phyloP scores from a whole-genome alignment of 1,140 invertebrate genomes.

The Sesamia nonagrioides region DNA sequence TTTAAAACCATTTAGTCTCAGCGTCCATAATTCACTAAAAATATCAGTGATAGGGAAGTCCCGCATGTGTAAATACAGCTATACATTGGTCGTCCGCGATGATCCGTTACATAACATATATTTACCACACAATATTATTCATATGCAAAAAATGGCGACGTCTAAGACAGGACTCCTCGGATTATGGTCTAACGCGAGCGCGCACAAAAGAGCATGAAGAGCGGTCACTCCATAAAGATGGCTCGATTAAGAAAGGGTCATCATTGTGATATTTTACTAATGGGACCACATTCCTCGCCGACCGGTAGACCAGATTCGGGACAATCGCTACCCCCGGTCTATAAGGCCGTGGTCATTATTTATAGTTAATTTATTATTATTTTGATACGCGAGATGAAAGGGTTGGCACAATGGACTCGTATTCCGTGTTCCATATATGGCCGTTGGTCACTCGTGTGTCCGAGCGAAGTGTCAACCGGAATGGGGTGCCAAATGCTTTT shows the following conservation, averaged over 20 bases:
- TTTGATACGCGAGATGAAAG: slow-evolving; percentile 85
- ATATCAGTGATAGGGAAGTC: slow-evolving; percentile 20
- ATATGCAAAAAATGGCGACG: slow-evolving; percentile 53
- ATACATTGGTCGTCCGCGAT: slow-evolving; percentile 8
- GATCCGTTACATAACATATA: slow-evolving; percentile 38
- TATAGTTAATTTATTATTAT: slow-evolving; percentile 87
- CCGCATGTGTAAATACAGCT: slow-evolving; percentile 6
- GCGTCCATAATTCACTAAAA: slow-evolving; percentile 5
- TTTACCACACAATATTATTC: slow-evolving; percentile 63
- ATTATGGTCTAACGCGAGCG: slow-evolving; percentile 84
- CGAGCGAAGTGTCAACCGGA: slow-evolving; percentile 49
- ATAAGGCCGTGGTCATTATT: slow-evolving; percentile 74
- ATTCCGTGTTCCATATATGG: slow-evolving; percentile 74
- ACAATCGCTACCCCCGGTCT: slow-evolving; percentile 53
- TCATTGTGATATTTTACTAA: slow-evolving; percentile 83
- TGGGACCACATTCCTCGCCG: slow-evolving; percentile 82
- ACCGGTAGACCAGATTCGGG: slow-evolving; percentile 76
- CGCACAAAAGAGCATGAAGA: slow-evolving; percentile 74
- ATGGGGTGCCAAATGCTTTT: slow-evolving; percentile 55
- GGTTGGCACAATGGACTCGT: slow-evolving; percentile 71
- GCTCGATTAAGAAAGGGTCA: slow-evolving; percentile 77
- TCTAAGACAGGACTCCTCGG: slow-evolving; percentile 69
- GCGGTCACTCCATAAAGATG: slow-evolving; percentile 85
- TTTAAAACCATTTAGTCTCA: neutral
- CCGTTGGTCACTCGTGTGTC: slow-evolving; percentile 70